Base-by-base conservation (phyloP, 2,888 invertebrate species). In the Eilema sororculum region DNA sequence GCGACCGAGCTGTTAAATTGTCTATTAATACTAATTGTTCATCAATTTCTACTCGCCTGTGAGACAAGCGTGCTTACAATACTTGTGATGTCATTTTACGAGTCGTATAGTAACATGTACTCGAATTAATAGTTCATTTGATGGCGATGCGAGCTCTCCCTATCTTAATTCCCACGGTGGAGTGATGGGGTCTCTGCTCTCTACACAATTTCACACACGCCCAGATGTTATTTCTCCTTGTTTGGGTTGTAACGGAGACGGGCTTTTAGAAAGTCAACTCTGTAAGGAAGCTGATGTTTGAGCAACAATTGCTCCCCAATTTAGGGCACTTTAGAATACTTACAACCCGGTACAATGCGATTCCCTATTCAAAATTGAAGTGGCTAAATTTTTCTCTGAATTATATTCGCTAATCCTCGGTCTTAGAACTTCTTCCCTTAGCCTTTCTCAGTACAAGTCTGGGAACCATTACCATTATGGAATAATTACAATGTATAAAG, bases 1-100 rank as follows among this genome's bases (percentile, higher is more conserved):
- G 78, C 79, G 73, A 57, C 46, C 13, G 25, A 67, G 69, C 67
- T 67, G 60, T 67, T 76, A 73, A 79, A 79, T 78, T 57, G 72
- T 70, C 59, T 63, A 76, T 78, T 79, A 72, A 79, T 79, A 75
- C 78, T 76, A 76, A 81, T 78, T 70, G 64, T 69, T 67, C 28
- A 67, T 37, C 56, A 71, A 37, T 78, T 73, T 76, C 33, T 69
- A 65, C 41, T 60, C 25, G 37, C 16, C 20, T 57, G 70, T 67
- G 58, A 52, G 57, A 64, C 61, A 65, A 69, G 33, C 59, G 52
- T 57, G 30, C 25, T 57, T 67, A 58, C 56, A 60, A 65, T 52
- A 59, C 65, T 41, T 65, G 46, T 69, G 65, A 69, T 52, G 64
- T 37, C 68, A 64, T 64, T 58, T 68, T 56, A 65, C 46, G 61